Percentiles rank a stretch among this genome's conserved stretches.
These are phyloP conservation scores for Ferdinandea cuprea DNA, from an alignment of 2,888 invertebrate genomes.

Conservation along the genomic window DNA sequence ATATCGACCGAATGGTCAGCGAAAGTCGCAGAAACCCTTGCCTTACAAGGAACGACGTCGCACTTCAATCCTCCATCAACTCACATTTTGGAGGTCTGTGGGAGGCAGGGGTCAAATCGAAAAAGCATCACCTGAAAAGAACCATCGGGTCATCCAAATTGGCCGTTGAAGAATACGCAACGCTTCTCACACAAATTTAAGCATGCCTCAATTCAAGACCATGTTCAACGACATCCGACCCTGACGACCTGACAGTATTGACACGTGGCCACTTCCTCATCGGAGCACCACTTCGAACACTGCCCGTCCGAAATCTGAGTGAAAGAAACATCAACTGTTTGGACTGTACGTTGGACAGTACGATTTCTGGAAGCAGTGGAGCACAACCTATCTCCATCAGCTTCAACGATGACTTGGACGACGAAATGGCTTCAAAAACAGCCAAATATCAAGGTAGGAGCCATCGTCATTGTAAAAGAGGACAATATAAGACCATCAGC, in stretches of 20 bases:
- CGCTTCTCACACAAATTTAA: neutral
- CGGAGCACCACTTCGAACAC: neutral
- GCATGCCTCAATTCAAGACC: too few relatives aligned
- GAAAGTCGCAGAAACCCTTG: constrained; percentile 2
- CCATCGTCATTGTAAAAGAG: too few relatives aligned
- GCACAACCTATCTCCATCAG: too few relatives aligned
- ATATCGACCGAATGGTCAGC: constrained; percentile 9
- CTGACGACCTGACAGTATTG: too few relatives aligned
- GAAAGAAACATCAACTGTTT: constrained; percentile 15
- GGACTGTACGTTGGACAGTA: constrained; percentile 22
- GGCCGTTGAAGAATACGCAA: neutral
- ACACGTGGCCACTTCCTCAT: constrained; percentile 1
- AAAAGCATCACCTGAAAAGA: too few relatives aligned
- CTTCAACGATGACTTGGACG: constrained; percentile 53
- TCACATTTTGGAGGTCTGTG: constrained; percentile 19
- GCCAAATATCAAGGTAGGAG: too few relatives aligned
- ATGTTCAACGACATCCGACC: constrained; percentile 3
- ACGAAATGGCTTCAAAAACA: too few relatives aligned
- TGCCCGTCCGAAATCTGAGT: constrained; percentile 8
- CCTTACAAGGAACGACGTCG: neutral
- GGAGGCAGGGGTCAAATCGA: constrained; percentile 5
- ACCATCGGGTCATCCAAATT: constrained; percentile 12
- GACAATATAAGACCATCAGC: neutral
- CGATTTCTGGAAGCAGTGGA: too few relatives aligned
- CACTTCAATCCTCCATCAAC: constrained; percentile 20